Base-by-base conservation (phyloP, 2,888 invertebrate genomes). In the Rhaphigaster nebulosa region DNA sequence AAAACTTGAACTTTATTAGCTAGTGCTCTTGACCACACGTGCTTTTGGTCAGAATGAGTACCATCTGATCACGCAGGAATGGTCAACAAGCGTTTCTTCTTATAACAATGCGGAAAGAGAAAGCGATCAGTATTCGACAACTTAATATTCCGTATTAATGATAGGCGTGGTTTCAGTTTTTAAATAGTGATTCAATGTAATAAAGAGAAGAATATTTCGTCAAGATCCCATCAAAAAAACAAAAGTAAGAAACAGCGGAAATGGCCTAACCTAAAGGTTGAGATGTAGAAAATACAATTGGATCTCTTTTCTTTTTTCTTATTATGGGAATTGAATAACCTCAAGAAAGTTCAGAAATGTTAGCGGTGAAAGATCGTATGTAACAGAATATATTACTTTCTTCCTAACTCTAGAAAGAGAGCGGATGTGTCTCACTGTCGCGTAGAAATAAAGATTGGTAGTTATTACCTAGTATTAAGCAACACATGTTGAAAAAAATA, bases 271-370 rank as follows among this genome's bases (percentile, higher is more conserved):
- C 34, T 29, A 70, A 70, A 70, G 50, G 87, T 34, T 90, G 45
- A 26, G 29, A 45, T 26, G 12, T 45, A 84, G 80, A 45, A 84
- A 84, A 80, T 20, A 84, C 80, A 26, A 84, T 84, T 84, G 41
- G 80, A 84, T 45, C 41, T 84, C 20, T 45, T 84, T 38, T 84
- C 45, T 45, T 84, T 80, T 84, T 84, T 84, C 45, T 45, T 38
- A 84, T 84, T 84, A 84, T 84, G 80, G 80, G 80, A 84, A 84
- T 84, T 84, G 80, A 84, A 10, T 84, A 84, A 84, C 80, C 80
- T 45, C 80, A 45, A n/a, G 80, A 84, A 84, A 84, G 80, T 84
- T 84, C 26, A 4, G 41, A 84, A 84, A 84, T 84, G 80, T 84
- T 84, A 41, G 80, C 26, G 45, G 80, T 38, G 80, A 45, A 84